Conservation (phyloP, 2,113 vertebrate genomes). For the Barbus barbus region DNA sequence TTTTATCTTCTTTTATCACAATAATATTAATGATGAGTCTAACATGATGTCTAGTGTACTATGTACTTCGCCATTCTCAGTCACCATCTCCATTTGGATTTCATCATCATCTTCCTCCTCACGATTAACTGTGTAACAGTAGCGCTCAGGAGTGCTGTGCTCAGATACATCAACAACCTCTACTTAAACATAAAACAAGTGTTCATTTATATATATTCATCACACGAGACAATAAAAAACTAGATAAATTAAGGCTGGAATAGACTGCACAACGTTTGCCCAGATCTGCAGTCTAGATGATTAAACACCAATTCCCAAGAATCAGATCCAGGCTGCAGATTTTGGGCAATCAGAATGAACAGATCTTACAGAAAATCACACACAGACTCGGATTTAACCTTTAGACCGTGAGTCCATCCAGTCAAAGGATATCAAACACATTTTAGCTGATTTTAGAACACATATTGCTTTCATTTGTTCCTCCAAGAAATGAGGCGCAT, state of each 20-base stretch:
- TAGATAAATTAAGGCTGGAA: neutral
- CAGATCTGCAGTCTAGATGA: neutral
- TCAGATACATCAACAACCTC: conserved; percentile 53
- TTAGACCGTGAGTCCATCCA: neutral
- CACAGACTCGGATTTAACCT: neutral
- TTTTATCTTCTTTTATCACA: neutral
- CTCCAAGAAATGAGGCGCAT: too few species aligned
- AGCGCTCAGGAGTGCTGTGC: conserved; percentile 64
- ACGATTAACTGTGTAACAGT: conserved; percentile 54
- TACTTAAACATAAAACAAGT: conserved; percentile 20
- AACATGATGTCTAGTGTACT: neutral
- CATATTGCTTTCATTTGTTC: too few species aligned
- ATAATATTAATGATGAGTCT: neutral
- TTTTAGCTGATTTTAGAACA: neutral
- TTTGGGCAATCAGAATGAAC: neutral
- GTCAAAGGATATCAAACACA: neutral
- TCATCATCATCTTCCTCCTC: conserved; percentile 56
- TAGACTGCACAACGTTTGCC: too few species aligned
- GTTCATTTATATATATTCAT: neutral
- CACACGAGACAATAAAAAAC: neutral
- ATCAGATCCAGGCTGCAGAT: neutral
- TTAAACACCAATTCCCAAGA: neutral
- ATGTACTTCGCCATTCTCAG: conserved; percentile 70
- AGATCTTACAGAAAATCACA: neutral
- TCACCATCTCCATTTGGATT: conserved; percentile 49